Percentiles rank a stretch among this genome's conserved stretches.
phyloP scores from a whole-genome alignment of 2,113 vertebrate species.

The Galbula dea region DNA sequence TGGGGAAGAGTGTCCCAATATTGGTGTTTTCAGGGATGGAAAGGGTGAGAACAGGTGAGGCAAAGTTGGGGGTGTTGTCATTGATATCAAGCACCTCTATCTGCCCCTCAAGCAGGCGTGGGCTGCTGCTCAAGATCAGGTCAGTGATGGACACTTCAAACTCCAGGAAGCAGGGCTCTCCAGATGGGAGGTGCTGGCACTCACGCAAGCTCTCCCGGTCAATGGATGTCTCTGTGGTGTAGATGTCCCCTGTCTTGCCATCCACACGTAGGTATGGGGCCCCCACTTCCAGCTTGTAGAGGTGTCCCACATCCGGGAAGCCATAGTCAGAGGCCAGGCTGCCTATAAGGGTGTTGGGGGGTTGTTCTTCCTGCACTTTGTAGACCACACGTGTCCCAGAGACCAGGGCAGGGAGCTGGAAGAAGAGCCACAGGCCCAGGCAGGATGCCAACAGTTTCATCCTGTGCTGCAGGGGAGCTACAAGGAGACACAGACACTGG shows the following conservation, averaged over 20 bases:
- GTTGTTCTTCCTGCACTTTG: conserved; percentile 88
- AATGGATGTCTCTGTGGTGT: conserved; percentile 91
- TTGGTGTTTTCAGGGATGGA: conserved; percentile 95
- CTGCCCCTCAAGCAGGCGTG: conserved; percentile 90
- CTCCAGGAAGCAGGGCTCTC: conserved; percentile 89
- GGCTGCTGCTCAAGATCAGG: conserved; percentile 81
- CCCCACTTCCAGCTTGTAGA: conserved; percentile 96
- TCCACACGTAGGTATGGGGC: conserved; percentile 91
- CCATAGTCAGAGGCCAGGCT: conserved; percentile 91
- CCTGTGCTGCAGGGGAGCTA: conserved; percentile 62
- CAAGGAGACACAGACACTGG: conserved; percentile 37
- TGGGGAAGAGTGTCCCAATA: conserved; percentile 85
- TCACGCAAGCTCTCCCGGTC: conserved; percentile 90
- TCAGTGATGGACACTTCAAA: conserved; percentile 97
- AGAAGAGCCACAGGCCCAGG: conserved; percentile 71
- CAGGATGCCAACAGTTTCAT: conserved; percentile 59
- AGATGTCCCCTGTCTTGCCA: conserved; percentile 94
- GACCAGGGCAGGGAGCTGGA: conserved; percentile 61
- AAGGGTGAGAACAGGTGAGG: conserved; percentile 88
- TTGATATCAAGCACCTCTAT: conserved; percentile 95
- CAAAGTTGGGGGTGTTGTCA: conserved; percentile 96
- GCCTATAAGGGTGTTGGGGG: conserved; percentile 91
- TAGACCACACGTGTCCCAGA: conserved; percentile 77
- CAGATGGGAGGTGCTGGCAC: conserved; percentile 86
- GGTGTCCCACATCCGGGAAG: conserved; percentile 88